Evolutionary conservation across 2,113 vertebrate species (phyloP).

Genomic region (Sceloporus undulatus): DNA sequence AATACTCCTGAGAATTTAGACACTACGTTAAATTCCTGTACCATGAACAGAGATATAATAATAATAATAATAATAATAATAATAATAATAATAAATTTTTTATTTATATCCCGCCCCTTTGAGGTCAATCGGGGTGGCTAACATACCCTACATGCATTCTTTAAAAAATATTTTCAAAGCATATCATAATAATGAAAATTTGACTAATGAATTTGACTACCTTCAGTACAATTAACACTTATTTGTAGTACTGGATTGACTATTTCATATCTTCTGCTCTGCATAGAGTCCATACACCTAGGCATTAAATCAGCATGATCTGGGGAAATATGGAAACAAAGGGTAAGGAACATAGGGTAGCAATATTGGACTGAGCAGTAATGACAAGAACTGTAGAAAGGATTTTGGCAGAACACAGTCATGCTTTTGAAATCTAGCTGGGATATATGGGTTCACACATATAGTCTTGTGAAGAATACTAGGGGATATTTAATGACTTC

Average conservation of each 20-base stretch:
- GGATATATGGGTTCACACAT: constrained; percentile 76
- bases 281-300: constrained; percentile 29
- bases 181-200: no score
- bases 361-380: constrained; percentile 34
- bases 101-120: no score
- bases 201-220: no score
- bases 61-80: no score
- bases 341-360: background rate
- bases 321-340: constrained; percentile 46
- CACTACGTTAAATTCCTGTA: no score
- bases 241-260: background rate
- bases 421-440: constrained; percentile 68
- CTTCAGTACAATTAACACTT: background rate
- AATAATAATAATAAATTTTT: no score
- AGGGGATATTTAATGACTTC: constrained; percentile 74
- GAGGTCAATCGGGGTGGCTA: no score
- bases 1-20: no score
- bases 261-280: constrained; percentile 36
- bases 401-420: constrained; percentile 75
- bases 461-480: constrained; percentile 73
- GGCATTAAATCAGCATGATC: constrained; percentile 45
- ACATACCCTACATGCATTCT: no score
- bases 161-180: no score
- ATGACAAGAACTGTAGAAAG: constrained; percentile 60
- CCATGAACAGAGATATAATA: no score